Evolutionary conservation across 2,888 invertebrate species (phyloP).

Genomic region (Oscheius sp.): DNA sequence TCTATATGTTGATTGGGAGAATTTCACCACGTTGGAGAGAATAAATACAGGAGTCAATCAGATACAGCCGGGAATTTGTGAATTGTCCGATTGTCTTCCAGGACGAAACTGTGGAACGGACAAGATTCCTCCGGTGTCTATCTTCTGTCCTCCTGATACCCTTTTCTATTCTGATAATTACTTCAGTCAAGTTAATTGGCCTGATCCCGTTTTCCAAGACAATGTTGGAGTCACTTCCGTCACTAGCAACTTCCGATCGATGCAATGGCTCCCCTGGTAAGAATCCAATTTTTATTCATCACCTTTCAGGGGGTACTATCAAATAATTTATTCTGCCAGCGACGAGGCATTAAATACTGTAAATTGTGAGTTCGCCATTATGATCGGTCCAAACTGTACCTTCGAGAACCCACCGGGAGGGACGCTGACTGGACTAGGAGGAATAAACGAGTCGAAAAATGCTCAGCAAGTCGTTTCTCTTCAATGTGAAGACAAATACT

Average conservation of each 20-base stretch:
- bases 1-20: slow-evolving; percentile 20
- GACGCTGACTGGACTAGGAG: not conserved
- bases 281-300: not conserved
- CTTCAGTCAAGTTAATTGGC: slow-evolving; percentile 14
- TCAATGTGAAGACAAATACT: slow-evolving; percentile 7
- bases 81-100: slow-evolving; percentile 20
- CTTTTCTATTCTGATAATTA: not conserved
- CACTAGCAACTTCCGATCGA: slow-evolving; percentile 24
- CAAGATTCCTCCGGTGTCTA: slow-evolving; percentile 27
- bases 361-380: slow-evolving; percentile 37
- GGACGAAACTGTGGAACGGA: slow-evolving; percentile 13
- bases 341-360: slow-evolving; percentile 45
- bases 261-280: slow-evolving; percentile 15
- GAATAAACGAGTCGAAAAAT: slow-evolving; percentile 1
- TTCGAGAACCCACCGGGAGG: not conserved
- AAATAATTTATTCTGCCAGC: slow-evolving; percentile 37
- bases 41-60: slow-evolving; percentile 10
- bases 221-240: slow-evolving; percentile 22
- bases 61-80: slow-evolving; percentile 28
- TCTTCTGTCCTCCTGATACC: slow-evolving; percentile 15
- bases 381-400: slow-evolving; percentile 32
- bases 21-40: slow-evolving; percentile 20
- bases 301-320: slow-evolving; percentile 38
- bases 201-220: slow-evolving; percentile 10
- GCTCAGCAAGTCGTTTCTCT: not conserved